Evolutionary conservation across 2,888 invertebrate species (phyloP), one percentile per base, ranked within the genome.

Genomic region (Neoascia interrupta): DNA sequence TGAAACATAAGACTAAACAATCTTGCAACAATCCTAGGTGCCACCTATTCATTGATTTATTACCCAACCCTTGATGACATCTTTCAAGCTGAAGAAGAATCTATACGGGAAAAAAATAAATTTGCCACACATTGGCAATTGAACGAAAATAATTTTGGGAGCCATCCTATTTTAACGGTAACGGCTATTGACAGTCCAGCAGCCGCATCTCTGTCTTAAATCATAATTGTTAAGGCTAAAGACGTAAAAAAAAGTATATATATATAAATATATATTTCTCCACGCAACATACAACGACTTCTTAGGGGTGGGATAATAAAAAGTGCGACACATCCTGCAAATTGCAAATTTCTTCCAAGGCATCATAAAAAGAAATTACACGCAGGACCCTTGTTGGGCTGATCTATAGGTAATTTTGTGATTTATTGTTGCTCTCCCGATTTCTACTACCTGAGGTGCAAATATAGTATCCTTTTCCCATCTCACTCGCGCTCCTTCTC

Each of bases 381-480:
- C n/a, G n/a, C n/a, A n/a, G n/a, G 51, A 51, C 49, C 49, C 19
- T 39, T 39, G 11, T 63, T 31, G 41, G 28, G 37, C 36, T 3
- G 51, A 21, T 53, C 21, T 21, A 36, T 15, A 11, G 45, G 64
- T 53, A 66, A 76, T 54, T 76, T 58, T 41, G 60, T 76, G 72
- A 76, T 76, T 76, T 76, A 76, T 72, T 72, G 76, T 72, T 72
- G 58, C 64, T 72, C 70, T 76, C 23, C 34, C 5, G 13, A 39
- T 56, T 58, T 53, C 31, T 8, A 6, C 49, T 76, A 76, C 76
- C 76, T 76, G 64, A 18, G 31, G n/a, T 15, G n/a, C 15, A 43
- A 45, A 47, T 26, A n/a, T 31, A 2, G 2, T 2, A 36, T 37
- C 41, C 11, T 43, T 63, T 5, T 21, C 3, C 19, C 49, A 2